phyloP scores from a whole-genome alignment of 1,140 invertebrate genomes.

The Drosophila baimaii region DNA sequence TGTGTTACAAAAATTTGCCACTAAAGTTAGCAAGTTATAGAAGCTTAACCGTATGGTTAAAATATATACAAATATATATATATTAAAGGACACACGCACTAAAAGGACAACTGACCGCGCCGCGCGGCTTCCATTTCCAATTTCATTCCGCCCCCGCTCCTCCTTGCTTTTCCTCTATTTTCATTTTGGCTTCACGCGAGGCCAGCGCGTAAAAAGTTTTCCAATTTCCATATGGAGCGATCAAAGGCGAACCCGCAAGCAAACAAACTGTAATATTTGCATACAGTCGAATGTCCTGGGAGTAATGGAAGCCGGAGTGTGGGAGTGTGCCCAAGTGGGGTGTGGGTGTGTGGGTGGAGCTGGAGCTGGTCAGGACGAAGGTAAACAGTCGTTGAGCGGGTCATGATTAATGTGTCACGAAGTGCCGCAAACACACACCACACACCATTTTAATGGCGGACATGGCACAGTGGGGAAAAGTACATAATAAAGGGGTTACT shows the following conservation, averaged over 20 bases:
- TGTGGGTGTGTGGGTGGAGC: constrained; percentile 7
- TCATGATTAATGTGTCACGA: constrained; percentile 82
- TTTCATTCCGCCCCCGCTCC: constrained; percentile 6
- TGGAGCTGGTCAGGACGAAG: constrained; percentile 43
- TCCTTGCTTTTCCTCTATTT: constrained; percentile 14
- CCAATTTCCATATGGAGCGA: constrained; percentile 76
- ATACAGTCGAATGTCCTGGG: constrained; percentile 69
- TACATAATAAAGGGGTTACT: background rate
- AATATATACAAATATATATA: background rate
- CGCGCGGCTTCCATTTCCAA: constrained; percentile 27
- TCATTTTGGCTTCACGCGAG: constrained; percentile 59
- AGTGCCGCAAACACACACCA: constrained; percentile 45
- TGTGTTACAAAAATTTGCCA: background rate
- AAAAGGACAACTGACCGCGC: constrained; percentile 58
- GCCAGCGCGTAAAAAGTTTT: constrained; percentile 71
- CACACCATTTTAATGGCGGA: constrained; percentile 28
- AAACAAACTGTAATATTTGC: constrained; percentile 73
- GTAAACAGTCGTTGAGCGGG: constrained; percentile 79
- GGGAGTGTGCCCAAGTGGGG: background rate
- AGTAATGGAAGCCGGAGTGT: constrained; percentile 12
- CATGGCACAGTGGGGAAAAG: constrained; percentile 58
- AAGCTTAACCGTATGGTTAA: background rate
- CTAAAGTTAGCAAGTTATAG: background rate
- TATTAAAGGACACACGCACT: constrained; percentile 60
- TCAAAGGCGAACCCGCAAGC: constrained; percentile 66